phyloP scores from a whole-genome alignment of 2,888 invertebrate species.

The Chydorus sphaericus region DNA sequence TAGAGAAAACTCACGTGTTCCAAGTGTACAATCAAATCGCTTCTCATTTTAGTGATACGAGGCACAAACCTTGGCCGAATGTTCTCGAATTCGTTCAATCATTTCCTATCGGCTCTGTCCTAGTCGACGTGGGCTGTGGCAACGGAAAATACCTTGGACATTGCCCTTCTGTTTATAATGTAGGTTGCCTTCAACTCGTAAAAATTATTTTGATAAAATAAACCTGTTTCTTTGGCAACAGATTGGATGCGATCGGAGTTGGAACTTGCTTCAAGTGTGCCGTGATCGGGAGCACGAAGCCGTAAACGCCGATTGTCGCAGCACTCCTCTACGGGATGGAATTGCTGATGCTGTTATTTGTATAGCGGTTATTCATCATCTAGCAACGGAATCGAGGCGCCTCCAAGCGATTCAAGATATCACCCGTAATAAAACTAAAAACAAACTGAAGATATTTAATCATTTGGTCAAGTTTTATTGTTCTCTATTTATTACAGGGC shows the following conservation, averaged over 20 bases:
- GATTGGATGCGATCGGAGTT: slow-evolving; percentile 70
- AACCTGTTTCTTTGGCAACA: slow-evolving; percentile 28
- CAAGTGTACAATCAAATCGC: slow-evolving; percentile 91
- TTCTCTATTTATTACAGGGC: slow-evolving; percentile 20
- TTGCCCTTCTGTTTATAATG: slow-evolving; percentile 43
- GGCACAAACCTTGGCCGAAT: slow-evolving; percentile 88
- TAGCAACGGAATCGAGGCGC: slow-evolving; percentile 67
- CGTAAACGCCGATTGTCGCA: slow-evolving; percentile 59
- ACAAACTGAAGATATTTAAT: no score
- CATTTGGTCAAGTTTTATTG: no score
- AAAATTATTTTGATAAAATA: slow-evolving; percentile 2
- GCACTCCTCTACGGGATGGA: slow-evolving; percentile 48
- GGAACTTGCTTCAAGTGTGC: slow-evolving; percentile 46
- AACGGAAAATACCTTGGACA: slow-evolving; percentile 88
- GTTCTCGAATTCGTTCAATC: slow-evolving; percentile 61
- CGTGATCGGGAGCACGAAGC: slow-evolving; percentile 44
- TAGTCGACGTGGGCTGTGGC: slow-evolving; percentile 91
- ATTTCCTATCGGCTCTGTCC: slow-evolving; percentile 48
- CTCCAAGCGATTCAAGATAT: slow-evolving; percentile 59
- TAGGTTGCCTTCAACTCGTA: slow-evolving; percentile 26
- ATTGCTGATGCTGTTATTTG: slow-evolving; percentile 71
- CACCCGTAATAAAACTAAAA: slow-evolving; percentile 48
- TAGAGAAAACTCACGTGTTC: slow-evolving; percentile 66
- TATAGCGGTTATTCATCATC: slow-evolving; percentile 93
- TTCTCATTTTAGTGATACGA: slow-evolving; percentile 80